Base-by-base conservation (phyloP, 2,888 invertebrate species). In the Lysandra coridon region DNA sequence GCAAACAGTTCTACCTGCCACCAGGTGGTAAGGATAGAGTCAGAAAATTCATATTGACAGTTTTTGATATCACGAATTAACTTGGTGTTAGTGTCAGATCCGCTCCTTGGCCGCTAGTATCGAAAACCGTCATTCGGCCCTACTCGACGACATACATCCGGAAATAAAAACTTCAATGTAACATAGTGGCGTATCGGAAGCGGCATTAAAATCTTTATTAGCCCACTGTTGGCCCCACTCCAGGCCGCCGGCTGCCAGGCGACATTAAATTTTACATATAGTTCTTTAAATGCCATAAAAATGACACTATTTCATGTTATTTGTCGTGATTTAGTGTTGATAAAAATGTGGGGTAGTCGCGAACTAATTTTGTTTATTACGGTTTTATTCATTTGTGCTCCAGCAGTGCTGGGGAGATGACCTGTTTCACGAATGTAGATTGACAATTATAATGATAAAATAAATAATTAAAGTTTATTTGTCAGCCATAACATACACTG, bases 191-290 rank as follows among this genome's bases (percentile, higher is more conserved):
- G 75, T 33, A 76, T 33, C 76, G 33, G 53, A 76, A 76, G 76
- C 30, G 44, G 30, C 57, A 76, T 76, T 76, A 76, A 57, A 76
- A 76, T 76, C 53, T 76, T 76, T 76, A 76, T 76, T 76, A 76
- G 76, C 53, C 76, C 76, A 88, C 85, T 80, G 82, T 84, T 88
- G 88, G 88, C 87, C 80, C 12, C 49, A 76, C 77, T 85, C 88
- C 88, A 88, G 85, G 82, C 82, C 80, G 81, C 83, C 80, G 81
- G 82, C 81, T 85, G 87, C 87, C 87, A 87, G 84, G 84, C 85
- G 85, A 83, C 74, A 83, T 84, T 89, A 87, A 88, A 89, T 88
- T 87, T 86, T 85, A 86, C 84, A 87, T 85, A 88, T 87, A 88
- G 90, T 89, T 87, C 87, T 88, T 88, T 88, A 88, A 89, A 87